Conservation (phyloP, 2,797 vertebrate species). For the Pogonophryne albipinna region DNA sequence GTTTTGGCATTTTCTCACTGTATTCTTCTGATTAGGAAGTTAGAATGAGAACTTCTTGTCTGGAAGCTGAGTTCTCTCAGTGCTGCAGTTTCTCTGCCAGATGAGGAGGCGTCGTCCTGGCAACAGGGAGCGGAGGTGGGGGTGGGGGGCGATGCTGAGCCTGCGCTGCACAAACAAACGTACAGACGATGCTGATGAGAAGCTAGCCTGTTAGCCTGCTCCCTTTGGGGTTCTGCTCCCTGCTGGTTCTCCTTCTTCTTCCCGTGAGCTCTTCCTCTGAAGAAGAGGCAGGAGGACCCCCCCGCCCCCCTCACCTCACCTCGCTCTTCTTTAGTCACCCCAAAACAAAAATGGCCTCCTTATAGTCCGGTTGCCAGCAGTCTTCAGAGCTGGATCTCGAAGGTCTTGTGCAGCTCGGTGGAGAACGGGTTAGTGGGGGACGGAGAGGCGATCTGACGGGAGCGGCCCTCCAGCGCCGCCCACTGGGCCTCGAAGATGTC, state of each 20-base stretch:
- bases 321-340: conserved; percentile 19
- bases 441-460: conserved; percentile 92
- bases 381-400: conserved; percentile 97
- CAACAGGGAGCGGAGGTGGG: conserved; percentile 56
- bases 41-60: conserved; percentile 86
- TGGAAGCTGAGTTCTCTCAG: conserved; percentile 88
- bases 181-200: conserved; percentile 65
- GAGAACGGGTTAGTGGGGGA: conserved; percentile 99
- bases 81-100: conserved; percentile 75
- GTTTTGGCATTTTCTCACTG: conserved; percentile 95
- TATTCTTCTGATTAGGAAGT: conserved; percentile 82
- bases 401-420: conserved; percentile 97
- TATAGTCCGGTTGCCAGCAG: conserved; percentile 45
- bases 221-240: conserved; percentile 41
- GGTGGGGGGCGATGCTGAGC: conserved; percentile 14
- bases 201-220: conserved; percentile 26
- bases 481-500: conserved; percentile 98
- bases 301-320: too few species aligned
- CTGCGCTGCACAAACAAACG: conserved; percentile 56
- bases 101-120: conserved; percentile 49
- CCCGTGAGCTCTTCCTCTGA: conserved; percentile 62
- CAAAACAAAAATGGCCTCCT: conserved; percentile 22
- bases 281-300: conserved; percentile 32
- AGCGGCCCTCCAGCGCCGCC: conserved; percentile 93
- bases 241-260: conserved; percentile 26